Conservation (phyloP, 1,140 invertebrate genomes). For the Leptinotarsa undecemlineata region DNA sequence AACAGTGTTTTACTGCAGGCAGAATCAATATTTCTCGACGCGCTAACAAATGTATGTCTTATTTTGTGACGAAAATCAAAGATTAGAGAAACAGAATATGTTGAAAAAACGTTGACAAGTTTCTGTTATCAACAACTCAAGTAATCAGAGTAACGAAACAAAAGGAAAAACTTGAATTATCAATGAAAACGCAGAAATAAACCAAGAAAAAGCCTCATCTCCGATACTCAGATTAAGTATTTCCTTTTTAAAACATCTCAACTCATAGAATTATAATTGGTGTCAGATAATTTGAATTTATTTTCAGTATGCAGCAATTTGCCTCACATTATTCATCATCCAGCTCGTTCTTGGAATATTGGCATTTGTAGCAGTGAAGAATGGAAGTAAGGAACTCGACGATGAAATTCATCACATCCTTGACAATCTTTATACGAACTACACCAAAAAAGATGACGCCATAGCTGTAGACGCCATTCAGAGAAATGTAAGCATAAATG, state of each 20-base stretch:
- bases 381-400: background rate
- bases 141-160: background rate
- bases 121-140: too few species aligned
- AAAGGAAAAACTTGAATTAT: background rate
- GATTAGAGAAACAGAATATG: too few species aligned
- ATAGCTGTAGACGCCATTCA: background rate
- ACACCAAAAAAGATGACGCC: background rate
- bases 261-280: background rate
- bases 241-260: background rate
- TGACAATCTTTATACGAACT: background rate
- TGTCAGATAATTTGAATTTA: background rate
- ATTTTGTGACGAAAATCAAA: too few species aligned
- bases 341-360: conserved; percentile 3
- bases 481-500: background rate
- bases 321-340: conserved; percentile 12
- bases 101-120: too few species aligned
- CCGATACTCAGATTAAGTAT: too few species aligned
- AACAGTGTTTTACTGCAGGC: too few species aligned
- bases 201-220: too few species aligned
- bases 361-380: conserved; percentile 3
- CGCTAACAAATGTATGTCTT: too few species aligned
- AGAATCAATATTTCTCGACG: too few species aligned
- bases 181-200: too few species aligned
- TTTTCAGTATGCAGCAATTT: conserved; percentile 13
- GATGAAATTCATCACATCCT: background rate